These are phyloP conservation scores for Onychostruthus taczanowskii DNA, from an alignment of 2,113 vertebrate species.

Conservation along the genomic window DNA sequence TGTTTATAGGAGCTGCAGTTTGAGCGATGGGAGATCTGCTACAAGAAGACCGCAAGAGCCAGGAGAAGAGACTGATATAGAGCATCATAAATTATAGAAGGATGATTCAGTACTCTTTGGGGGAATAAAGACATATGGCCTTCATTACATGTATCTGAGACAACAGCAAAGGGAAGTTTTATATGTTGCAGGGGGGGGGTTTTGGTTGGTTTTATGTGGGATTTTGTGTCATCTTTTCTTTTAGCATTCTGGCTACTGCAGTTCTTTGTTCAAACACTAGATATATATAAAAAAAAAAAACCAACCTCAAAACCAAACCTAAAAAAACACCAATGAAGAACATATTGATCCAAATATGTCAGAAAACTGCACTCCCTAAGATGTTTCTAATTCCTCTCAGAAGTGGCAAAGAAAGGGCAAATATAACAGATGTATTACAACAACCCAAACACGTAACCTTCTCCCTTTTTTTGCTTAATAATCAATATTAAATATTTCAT, in stretches of 20 bases:
- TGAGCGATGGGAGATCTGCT: not conserved
- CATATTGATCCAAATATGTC: not conserved
- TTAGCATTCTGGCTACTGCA: not conserved
- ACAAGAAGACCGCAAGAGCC: not conserved
- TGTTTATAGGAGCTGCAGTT: not conserved
- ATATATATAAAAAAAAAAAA: not conserved
- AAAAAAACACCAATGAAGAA: not conserved
- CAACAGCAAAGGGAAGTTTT: not conserved
- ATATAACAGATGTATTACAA: not conserved
- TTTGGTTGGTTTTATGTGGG: not conserved
- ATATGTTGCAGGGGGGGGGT: not conserved
- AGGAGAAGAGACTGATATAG: not conserved
- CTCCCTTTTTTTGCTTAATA: not conserved
- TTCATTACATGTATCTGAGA: not conserved
- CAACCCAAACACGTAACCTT: not conserved
- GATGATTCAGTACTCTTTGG: constrained; percentile 16
- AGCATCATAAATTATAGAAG: not conserved
- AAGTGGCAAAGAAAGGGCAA: not conserved
- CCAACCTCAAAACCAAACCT: not conserved
- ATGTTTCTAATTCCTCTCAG: not conserved
- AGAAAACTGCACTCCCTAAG: not conserved
- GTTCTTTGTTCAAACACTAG: not conserved
- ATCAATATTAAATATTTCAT: not conserved
- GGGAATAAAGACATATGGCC: constrained; percentile 19
- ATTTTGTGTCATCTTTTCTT: not conserved